A percentile compares a stretch with the other conserved stretches of the same genome.
Conservation (phyloP, 2,113 vertebrate species). For the Candoia aspera region DNA sequence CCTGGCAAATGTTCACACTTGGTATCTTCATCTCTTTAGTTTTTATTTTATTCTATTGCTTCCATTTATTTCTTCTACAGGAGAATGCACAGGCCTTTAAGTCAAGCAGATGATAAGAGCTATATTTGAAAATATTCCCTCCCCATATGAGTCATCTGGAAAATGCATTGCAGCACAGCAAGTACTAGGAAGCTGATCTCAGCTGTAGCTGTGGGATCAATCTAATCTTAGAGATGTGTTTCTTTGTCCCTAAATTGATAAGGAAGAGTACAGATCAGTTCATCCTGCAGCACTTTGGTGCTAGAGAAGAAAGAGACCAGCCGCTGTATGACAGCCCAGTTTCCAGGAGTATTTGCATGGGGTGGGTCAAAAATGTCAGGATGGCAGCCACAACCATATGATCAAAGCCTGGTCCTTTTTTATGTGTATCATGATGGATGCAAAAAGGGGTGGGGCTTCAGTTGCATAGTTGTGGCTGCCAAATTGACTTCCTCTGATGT, state of each 20-base stretch:
- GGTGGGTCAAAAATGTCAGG: not conserved
- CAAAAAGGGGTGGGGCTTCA: not conserved
- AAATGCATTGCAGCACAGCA: not conserved
- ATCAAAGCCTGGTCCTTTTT: not conserved
- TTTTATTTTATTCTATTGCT: not conserved
- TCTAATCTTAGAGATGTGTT: not conserved
- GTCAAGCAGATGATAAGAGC: not conserved
- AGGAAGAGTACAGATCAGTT: not conserved
- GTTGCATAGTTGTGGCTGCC: not conserved
- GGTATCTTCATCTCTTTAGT: not conserved
- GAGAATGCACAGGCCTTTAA: slow-evolving; percentile 28
- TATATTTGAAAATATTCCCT: not conserved
- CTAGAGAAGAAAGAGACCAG: not conserved
- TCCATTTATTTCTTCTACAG: slow-evolving; percentile 33
- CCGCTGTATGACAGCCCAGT: not conserved
- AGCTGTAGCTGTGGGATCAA: too few species aligned
- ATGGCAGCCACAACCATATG: not conserved
- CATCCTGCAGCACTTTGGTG: not conserved
- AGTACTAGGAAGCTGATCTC: not conserved
- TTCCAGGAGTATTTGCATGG: not conserved
- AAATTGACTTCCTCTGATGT: not conserved
- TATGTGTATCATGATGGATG: not conserved
- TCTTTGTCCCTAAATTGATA: not conserved
- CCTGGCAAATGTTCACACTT: not conserved
- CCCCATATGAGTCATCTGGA: not conserved